phyloP scores from a whole-genome alignment of 2,888 invertebrate species.

The Mechanitis mazaeus region DNA sequence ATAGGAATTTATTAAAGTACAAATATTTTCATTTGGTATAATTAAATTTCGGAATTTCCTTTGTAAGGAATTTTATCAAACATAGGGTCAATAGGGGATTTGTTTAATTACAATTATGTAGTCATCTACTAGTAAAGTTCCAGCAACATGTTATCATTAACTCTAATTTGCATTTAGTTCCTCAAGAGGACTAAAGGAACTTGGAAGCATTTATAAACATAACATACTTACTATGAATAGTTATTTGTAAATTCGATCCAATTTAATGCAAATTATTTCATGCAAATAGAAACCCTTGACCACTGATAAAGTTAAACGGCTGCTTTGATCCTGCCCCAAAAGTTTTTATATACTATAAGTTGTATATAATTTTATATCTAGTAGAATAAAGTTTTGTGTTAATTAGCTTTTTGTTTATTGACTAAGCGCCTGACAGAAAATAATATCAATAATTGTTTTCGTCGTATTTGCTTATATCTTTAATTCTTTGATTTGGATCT shows the following conservation, averaged over 20 bases:
- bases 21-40: too few species aligned
- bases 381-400: neutral
- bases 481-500: too few species aligned
- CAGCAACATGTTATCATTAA: too few species aligned
- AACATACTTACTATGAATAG: neutral
- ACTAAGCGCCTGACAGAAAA: neutral
- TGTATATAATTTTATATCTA: neutral
- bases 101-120: too few species aligned
- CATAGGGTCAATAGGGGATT: too few species aligned
- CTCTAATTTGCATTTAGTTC: neutral
- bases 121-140: too few species aligned
- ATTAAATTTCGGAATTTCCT: too few species aligned
- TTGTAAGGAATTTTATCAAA: too few species aligned
- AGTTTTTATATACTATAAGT: conserved; percentile 12
- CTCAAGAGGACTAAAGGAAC: neutral
- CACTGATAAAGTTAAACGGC: conserved; percentile 12
- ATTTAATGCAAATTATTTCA: conserved; percentile 10
- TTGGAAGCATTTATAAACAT: neutral
- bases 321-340: conserved; percentile 10
- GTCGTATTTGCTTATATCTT: too few species aligned
- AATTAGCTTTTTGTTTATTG: too few species aligned
- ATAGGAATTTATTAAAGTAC: too few species aligned
- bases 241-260: neutral
- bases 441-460: too few species aligned
- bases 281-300: conserved; percentile 14